Percentiles rank a stretch among this genome's conserved stretches.
Conservation (phyloP, 2,888 invertebrate species). For the Plebejus melissa region DNA sequence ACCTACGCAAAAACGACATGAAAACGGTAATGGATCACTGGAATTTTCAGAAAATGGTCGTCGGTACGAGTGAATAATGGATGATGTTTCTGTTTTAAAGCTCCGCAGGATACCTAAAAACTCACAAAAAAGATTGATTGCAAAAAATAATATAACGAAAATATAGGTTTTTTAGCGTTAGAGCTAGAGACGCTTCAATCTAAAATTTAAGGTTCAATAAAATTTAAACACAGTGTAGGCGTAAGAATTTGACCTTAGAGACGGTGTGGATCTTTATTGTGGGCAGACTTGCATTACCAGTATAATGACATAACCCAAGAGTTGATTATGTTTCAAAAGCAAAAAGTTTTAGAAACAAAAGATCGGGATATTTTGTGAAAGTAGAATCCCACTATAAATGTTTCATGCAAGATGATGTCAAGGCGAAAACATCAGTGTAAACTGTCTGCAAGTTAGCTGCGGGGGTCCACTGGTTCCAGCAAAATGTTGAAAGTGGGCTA, state of each 20-base stretch:
- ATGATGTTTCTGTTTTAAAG: not conserved
- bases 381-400: not conserved
- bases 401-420: not conserved
- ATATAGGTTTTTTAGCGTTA: not conserved
- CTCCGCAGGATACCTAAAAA: not conserved
- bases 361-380: not conserved
- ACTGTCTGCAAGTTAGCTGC: too few species aligned
- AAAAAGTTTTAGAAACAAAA: not conserved
- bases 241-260: slow-evolving; percentile 22
- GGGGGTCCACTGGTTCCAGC: too few species aligned
- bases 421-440: too few species aligned
- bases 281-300: slow-evolving; percentile 14
- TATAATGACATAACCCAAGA: slow-evolving; percentile 1
- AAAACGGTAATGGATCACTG: not conserved
- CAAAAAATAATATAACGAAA: not conserved
- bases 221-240: slow-evolving; percentile 11
- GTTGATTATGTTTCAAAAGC: not conserved
- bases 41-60: not conserved
- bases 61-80: not conserved
- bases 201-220: slow-evolving; percentile 17
- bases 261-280: slow-evolving; percentile 13
- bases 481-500: too few species aligned
- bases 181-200: slow-evolving; percentile 7
- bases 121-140: not conserved
- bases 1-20: not conserved